Percentiles rank a stretch among this genome's conserved stretches.
These are phyloP conservation scores for Agriopis aurantiaria DNA, from an alignment of 2,888 invertebrate genomes.

Conservation along the genomic window DNA sequence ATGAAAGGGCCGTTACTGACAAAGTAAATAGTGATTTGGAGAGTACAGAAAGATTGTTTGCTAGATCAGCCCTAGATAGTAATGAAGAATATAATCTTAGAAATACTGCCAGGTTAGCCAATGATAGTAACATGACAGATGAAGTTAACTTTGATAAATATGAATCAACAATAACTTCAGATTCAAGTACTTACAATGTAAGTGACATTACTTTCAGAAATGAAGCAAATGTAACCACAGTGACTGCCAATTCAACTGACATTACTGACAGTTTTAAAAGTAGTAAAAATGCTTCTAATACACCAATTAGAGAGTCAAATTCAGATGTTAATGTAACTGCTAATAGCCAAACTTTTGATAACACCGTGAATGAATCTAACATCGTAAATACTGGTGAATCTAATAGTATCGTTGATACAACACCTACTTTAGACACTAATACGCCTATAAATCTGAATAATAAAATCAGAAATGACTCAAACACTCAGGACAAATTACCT, in stretches of 20 bases:
- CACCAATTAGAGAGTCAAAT: neutral
- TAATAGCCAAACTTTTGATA: neutral
- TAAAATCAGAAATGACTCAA: neutral
- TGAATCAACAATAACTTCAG: neutral
- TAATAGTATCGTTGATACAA: neutral
- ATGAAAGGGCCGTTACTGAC: neutral
- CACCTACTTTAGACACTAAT: neutral
- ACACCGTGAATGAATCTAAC: neutral
- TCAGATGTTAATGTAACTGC: neutral
- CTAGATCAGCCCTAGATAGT: constrained; percentile 6
- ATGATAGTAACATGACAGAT: neutral
- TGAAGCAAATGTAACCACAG: neutral
- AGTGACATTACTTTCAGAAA: neutral
- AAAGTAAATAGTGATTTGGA: neutral
- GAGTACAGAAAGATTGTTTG: neutral
- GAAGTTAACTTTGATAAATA: neutral
- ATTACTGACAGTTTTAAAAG: neutral
- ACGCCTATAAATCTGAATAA: neutral
- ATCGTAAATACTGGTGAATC: neutral
- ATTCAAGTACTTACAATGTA: neutral
- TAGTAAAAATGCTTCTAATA: neutral
- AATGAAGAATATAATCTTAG: neutral
- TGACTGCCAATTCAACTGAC: neutral
- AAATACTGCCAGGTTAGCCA: neutral
- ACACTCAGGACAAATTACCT: neutral